Conservation (phyloP, 2,888 invertebrate genomes). For the Drepanosiphum platanoidis region DNA sequence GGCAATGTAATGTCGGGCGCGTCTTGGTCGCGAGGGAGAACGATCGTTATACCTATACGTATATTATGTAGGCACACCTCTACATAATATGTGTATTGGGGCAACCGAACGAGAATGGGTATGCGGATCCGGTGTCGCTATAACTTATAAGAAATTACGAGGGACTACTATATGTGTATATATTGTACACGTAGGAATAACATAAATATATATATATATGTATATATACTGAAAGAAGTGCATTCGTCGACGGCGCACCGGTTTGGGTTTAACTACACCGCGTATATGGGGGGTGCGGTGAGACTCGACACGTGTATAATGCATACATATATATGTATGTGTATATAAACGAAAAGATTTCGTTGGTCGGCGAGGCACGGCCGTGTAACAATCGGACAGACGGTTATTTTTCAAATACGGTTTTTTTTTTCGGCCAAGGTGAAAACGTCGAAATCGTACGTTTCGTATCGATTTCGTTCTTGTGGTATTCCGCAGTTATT, state of each 20-base stretch:
- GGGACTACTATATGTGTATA: background rate
- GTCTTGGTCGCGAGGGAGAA: conserved; percentile 47
- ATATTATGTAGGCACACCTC: background rate
- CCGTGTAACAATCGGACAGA: conserved; percentile 2
- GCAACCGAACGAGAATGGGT: background rate
- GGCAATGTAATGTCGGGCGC: conserved; percentile 31
- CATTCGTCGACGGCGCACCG: background rate
- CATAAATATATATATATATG: too few relatives aligned
- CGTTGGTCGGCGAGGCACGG: background rate
- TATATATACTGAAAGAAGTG: background rate
- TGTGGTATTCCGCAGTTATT: background rate
- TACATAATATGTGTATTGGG: background rate
- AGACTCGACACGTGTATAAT: background rate
- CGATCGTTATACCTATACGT: background rate
- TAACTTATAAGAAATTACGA: background rate
- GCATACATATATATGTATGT: background rate
- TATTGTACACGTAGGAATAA: background rate
- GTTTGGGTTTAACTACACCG: background rate
- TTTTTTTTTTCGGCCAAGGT: conserved; percentile 1
- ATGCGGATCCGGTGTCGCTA: background rate
- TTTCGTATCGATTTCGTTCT: background rate
- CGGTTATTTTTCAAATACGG: conserved; percentile 51
- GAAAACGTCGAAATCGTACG: background rate
- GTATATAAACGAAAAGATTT: conserved; percentile 1
- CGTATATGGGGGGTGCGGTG: background rate